Evolutionary conservation across 1,140 invertebrate species (phyloP), one percentile per base, ranked within the genome.

Genomic region (Panulirus ornatus): DNA sequence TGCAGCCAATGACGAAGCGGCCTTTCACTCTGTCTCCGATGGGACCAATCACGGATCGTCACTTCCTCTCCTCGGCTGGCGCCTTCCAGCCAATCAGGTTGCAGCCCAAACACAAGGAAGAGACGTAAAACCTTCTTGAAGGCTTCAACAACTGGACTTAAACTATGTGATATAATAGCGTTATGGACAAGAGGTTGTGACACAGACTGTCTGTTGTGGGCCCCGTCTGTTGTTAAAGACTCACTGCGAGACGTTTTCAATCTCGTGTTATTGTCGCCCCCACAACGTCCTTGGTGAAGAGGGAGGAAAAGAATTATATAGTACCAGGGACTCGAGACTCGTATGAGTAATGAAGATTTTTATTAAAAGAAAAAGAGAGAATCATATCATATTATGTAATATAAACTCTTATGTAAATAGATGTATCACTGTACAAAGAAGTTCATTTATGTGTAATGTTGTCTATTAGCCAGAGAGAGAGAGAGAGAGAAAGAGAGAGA

Each of bases 1-100:
- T 88, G 71, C 86, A 88, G 58, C 86, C 86, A 47, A 79, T 88
- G 86, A 88, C 86, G 40, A 88, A 88, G 86, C 54, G 86, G 86
- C 86, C 86, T 79, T 88, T 88, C 76, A 88, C 86, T 34, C 86
- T 88, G 54, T 81, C 86, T 42, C 86, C 86, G 3, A 88, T 88
- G 51, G 78, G 86, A 88, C 86, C 86, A 88, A 81, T 88, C 51
- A 88, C 86, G 36, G 86, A 88, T 76, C 86, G 86, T 11, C 76
- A 88, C 38, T 88, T 88, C 76, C 86, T 88, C 76, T 88, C 86
- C 11, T 70, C 86, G 8, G 76, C 86, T 30, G 86, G 86, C 27
- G 86, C 86, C 58, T 88, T 88, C 44, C 86, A 88, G 58, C 86
- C 86, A 44, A 88, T 88, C 76, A 79, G 86, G 78, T 70, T 88